Base-by-base conservation (phyloP, 1,140 invertebrate species). In the Daktulosphaira vitifoliae region DNA sequence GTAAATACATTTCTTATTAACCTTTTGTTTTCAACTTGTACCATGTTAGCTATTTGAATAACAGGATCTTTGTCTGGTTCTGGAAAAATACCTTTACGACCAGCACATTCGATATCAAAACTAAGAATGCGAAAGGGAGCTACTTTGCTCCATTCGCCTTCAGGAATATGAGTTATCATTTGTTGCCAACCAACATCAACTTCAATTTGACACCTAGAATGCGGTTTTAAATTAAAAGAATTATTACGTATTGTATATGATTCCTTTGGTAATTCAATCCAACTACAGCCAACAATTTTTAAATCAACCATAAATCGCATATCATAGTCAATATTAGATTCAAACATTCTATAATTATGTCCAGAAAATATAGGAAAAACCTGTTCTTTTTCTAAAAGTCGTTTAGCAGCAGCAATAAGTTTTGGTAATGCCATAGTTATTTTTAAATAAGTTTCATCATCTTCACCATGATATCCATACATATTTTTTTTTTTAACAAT, bases 51-150 rank as follows among this genome's bases (percentile, higher is more conserved):
- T 68, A 99, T 99, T 81, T 99, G 97, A 75, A 99, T 99, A 8
- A 99, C 91, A 8, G 94, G 92, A 81, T 99, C 97, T 73, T 93
- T 85, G 69, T 95, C 84, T 3, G 96, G 84, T 75, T 99, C 96
- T 13, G 97, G 97, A 76, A 99, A 99, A 50, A 98, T 84, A 70
- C 92, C 85, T 87, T 69, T 25, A 37, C 52, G 66, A 9, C 95
- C 94, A 70, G 95, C 92, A 81, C 96, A 99, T 78, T 99, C 97
- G 77, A 99, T 99, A 79, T 99, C 97, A 81, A 98, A 99, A 75
- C 94, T 98, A 7, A 98, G 81, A 71, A 98, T 97, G 71, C 96
- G 82, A 68, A 99, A 89, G 1, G 95, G 96, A 23, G 96, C 96
- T 9, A 99, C 86, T 76, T 91, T 88, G 0, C 87, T 84, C 96